A percentile compares a stretch with the other conserved stretches of the same genome.
Evolutionary conservation across 2,888 invertebrate species (phyloP).

Genomic region (Coenonympha glycerion): DNA sequence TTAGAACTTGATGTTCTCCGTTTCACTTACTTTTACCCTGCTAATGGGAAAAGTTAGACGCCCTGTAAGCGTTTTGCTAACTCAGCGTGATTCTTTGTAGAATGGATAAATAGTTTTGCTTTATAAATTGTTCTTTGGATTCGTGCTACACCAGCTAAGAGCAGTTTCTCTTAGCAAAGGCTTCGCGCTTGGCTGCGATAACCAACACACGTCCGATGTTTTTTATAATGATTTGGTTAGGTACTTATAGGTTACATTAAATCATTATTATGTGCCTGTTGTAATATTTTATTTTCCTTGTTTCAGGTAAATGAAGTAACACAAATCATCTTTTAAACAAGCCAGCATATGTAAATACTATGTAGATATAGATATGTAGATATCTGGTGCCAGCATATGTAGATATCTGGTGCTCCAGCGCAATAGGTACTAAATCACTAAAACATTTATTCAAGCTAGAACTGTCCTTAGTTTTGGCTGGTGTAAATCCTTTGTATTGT

Average conservation of each 20-base stretch:
- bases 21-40: constrained; percentile 14
- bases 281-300: constrained; percentile 29
- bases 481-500: too few species aligned
- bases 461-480: too few species aligned
- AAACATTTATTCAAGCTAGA: neutral
- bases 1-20: constrained; percentile 12
- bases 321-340: constrained; percentile 1
- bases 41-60: constrained; percentile 20
- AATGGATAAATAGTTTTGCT: constrained; percentile 31
- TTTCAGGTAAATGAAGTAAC: constrained; percentile 50
- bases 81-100: constrained; percentile 3
- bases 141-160: neutral
- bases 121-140: neutral
- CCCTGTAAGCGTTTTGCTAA: constrained; percentile 2
- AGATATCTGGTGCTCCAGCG: neutral
- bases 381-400: neutral
- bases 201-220: neutral
- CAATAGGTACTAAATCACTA: too few species aligned
- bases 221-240: too few species aligned
- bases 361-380: constrained; percentile 43
- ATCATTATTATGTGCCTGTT: too few species aligned
- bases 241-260: too few species aligned
- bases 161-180: neutral
- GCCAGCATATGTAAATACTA: constrained; percentile 15
- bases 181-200: neutral